Percentiles rank a stretch among this genome's conserved stretches.
Evolutionary conservation across 2,113 vertebrate species (phyloP).

Genomic region (Tretioscincus oriximinensis): DNA sequence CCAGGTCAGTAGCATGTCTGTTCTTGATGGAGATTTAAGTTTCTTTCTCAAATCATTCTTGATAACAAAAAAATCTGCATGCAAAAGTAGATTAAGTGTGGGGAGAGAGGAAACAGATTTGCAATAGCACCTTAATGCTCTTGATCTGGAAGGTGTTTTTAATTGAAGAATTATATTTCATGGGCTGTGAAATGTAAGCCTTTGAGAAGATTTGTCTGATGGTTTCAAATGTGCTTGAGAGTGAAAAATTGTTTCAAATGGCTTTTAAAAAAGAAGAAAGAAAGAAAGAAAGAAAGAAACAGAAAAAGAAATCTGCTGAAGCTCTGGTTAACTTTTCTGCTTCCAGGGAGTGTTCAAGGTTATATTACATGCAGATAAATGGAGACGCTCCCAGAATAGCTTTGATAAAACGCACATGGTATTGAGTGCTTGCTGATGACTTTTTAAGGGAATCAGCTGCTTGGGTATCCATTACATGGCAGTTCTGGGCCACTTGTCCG

Average conservation of each 20-base stretch:
- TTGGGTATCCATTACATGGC: constrained; percentile 84
- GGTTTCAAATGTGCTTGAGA: not conserved
- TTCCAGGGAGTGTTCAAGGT: constrained; percentile 76
- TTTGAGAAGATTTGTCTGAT: not conserved
- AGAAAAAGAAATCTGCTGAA: constrained; percentile 10
- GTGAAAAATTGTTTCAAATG: constrained; percentile 18
- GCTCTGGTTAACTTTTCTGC: constrained; percentile 53
- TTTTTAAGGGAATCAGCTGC: constrained; percentile 99
- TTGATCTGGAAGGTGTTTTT: not conserved
- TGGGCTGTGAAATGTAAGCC: constrained; percentile 12
- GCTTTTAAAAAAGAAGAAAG: constrained; percentile 31
- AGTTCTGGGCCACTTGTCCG: constrained; percentile 91
- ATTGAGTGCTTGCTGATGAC: constrained; percentile 84
- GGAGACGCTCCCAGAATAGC: constrained; percentile 89
- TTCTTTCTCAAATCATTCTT: constrained; percentile 24
- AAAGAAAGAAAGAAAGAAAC: no score
- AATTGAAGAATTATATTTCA: constrained; percentile 10
- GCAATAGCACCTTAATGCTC: not conserved
- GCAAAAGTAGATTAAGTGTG: not conserved
- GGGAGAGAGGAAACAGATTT: not conserved
- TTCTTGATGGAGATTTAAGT: not conserved
- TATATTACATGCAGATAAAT: constrained; percentile 77
- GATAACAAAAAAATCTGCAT: not conserved
- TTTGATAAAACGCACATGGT: constrained; percentile 85
- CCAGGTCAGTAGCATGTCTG: constrained; percentile 86